Evolutionary conservation across 2,113 vertebrate genomes (phyloP).

Genomic region (Dolichallabes microphthalmus): DNA sequence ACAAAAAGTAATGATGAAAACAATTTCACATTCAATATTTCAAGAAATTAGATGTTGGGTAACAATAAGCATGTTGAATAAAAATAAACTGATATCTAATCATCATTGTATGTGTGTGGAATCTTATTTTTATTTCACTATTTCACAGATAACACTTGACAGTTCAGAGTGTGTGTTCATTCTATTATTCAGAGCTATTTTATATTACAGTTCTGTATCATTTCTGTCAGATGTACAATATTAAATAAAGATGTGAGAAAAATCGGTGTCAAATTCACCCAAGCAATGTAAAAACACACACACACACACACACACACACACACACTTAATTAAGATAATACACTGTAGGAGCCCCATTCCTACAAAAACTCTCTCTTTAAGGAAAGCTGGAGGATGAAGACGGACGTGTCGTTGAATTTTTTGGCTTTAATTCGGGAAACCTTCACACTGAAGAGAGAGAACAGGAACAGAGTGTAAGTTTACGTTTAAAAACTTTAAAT

Average conservation of each 20-base stretch:
- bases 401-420: background rate
- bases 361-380: background rate
- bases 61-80: background rate
- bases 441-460: background rate
- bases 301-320: background rate
- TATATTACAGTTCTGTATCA: constrained; percentile 58
- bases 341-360: no score
- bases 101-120: background rate
- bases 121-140: background rate
- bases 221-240: constrained; percentile 74
- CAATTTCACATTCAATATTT: background rate
- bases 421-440: background rate
- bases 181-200: background rate
- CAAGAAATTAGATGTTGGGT: no score
- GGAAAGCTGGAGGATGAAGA: background rate
- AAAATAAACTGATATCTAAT: background rate
- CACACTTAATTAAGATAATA: no score
- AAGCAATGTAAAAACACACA: background rate
- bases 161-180: background rate
- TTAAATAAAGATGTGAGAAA: constrained; percentile 48
- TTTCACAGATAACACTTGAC: background rate
- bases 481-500: no score
- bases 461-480: background rate
- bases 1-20: no score
- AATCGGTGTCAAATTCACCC: background rate